Base-by-base conservation (phyloP, 2,888 invertebrate species). In the Drosophila melanosoma region DNA sequence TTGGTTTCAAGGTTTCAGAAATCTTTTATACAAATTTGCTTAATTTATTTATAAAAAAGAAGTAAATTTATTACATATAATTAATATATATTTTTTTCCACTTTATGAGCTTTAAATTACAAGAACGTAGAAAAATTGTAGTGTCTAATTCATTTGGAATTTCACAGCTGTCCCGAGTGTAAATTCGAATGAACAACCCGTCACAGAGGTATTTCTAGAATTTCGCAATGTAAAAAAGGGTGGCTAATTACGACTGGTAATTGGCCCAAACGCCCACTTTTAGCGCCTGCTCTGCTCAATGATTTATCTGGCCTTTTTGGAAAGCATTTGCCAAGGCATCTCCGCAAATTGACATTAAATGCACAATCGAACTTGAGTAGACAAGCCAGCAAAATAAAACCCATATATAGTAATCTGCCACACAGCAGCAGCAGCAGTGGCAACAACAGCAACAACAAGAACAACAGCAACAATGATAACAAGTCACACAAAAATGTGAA, bases 341-440 rank as follows among this genome's bases (percentile, higher is more conserved):
- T 61, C 63, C 74, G 64, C 76, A 79, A 90, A 81, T 76, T 84
- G 76, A 76, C 89, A 77, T 87, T 82, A 87, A 89, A 87, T 89
- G 87, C 87, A 79, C 79, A 84, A 83, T 86, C 80, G 78, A 87
- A 87, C 70, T 51, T 53, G 67, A 45, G 62, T 60, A 69, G 52
- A 64, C 63, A 63, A 71, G 64, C 40, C 60, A 29, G 29, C 36
- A 49, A 49, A 38, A n/a, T 49, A 58, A 61, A 69, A 56, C 54
- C 79, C 67, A 68, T 63, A 64, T 65, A 64, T 65, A 86, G 84
- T 85, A 87, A 90, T 84, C 89, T 87, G 76, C 79, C 85, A 65
- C 63, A 72, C 53, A 57, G 49, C 49, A 69, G 40, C 45, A 5
- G 6, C 29, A 29, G 26, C 26, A 26, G 26, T 26, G 26, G 26